phyloP scores from a whole-genome alignment of 2,113 vertebrate species.

The Rhizomys pruinosus region DNA sequence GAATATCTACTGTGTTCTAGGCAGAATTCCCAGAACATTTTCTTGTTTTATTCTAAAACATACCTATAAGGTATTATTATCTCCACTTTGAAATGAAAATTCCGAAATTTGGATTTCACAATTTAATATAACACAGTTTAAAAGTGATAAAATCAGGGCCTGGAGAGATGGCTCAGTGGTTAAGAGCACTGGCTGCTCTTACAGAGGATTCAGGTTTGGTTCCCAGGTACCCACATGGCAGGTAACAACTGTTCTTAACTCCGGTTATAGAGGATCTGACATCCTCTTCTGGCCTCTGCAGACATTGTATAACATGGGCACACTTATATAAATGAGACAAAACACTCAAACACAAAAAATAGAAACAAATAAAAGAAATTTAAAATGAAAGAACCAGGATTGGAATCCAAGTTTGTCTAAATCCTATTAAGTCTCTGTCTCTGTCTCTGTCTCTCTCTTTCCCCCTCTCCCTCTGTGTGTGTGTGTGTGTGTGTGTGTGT shows the following conservation, averaged over 20 bases:
- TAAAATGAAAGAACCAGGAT: not conserved
- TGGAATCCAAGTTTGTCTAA: constrained; percentile 9
- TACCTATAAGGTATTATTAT: constrained; percentile 4
- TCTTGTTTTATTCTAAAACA: constrained; percentile 4
- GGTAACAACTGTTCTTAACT: no score
- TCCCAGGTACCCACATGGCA: no score
- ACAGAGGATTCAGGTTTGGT: no score
- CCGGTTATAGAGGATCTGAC: no score
- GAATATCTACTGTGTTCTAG: not conserved
- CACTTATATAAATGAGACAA: no score
- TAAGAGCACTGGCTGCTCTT: no score
- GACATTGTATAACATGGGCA: no score
- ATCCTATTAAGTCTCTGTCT: not conserved
- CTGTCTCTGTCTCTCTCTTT: not conserved
- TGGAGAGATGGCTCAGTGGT: no score
- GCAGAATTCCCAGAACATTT: not conserved
- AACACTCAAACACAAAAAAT: no score
- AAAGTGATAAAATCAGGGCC: not conserved
- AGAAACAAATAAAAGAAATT: no score
- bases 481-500: not conserved
- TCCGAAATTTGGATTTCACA: constrained; percentile 18
- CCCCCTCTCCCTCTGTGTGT: no score
- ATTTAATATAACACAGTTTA: constrained; percentile 14
- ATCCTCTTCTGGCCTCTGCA: no score
- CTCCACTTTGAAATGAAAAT: constrained; percentile 50